Percentiles rank a stretch among this genome's conserved stretches.
These are phyloP conservation scores for Andrena haemorrhoa DNA, from an alignment of 2,888 invertebrate genomes.

Conservation along the genomic window DNA sequence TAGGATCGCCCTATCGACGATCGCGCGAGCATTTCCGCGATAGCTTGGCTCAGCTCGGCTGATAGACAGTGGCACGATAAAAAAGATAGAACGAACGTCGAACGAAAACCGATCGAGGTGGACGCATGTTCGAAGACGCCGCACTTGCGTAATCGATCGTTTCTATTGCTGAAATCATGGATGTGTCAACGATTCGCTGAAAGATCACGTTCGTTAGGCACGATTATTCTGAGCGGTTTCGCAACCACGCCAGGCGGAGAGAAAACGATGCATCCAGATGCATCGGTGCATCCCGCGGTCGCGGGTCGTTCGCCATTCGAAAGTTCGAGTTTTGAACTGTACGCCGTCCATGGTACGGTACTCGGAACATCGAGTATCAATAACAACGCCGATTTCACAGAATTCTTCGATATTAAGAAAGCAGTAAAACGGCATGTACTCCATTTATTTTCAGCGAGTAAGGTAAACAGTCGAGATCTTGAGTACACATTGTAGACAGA, in stretches of 20 bases:
- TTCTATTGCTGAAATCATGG: slow-evolving; percentile 39
- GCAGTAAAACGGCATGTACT: too few relatives aligned
- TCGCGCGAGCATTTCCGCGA: slow-evolving; percentile 18
- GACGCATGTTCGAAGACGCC: slow-evolving; percentile 6
- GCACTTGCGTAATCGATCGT: slow-evolving; percentile 37
- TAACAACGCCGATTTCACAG: too few relatives aligned
- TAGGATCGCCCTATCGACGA: slow-evolving; percentile 50
- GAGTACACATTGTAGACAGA: too few relatives aligned
- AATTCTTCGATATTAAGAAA: background rate
- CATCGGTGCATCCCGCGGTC: slow-evolving; percentile 1
- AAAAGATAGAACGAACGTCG: slow-evolving; percentile 3
- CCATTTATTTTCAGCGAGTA: too few relatives aligned
- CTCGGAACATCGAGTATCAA: background rate
- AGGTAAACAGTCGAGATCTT: too few relatives aligned
- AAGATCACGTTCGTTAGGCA: slow-evolving; percentile 32
- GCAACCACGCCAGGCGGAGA: slow-evolving; percentile 9
- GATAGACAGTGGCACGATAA: too few relatives aligned
- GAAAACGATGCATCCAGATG: background rate
- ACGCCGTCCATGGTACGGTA: background rate
- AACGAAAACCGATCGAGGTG: slow-evolving; percentile 26
- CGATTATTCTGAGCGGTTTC: slow-evolving; percentile 40
- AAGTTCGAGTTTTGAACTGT: background rate
- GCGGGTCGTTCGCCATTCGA: background rate
- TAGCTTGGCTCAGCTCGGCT: slow-evolving; percentile 18
- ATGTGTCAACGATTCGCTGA: slow-evolving; percentile 28